Base-by-base conservation (phyloP, 2,888 invertebrate species). In the Trissonchulus sp. region DNA sequence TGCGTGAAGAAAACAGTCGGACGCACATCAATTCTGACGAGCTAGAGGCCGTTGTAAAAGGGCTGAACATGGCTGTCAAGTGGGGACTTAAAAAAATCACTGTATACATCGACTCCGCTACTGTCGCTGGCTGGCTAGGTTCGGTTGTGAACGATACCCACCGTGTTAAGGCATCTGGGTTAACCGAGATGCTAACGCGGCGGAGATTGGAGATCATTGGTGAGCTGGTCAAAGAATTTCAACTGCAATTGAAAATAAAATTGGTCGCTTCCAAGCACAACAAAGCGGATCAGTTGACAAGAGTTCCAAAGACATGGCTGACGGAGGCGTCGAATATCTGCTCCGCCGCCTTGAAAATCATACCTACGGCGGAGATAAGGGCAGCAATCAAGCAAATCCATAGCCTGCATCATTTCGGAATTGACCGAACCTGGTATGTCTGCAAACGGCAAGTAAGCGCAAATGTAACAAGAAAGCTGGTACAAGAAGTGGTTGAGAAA, bases 11-110 rank as follows among this genome's bases (percentile, higher is more conserved):
- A 18, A 60, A 60, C n/a, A 60, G n/a, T n/a, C 18, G 60, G 18
- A n/a, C 60, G 18, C 60, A 60, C n/a, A 60, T 60, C n/a, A 60
- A 60, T n/a, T 23, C 60, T 23, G 60, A 18, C 18, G 60, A 60
- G 60, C 60, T 60, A 60, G 60, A 60, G n/a, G 60, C 60, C 18
- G 60, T 60, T 60, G n/a, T 60, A 23, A 60, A 60, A 60, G 60
- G 60, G 18, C 18, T 60, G 18, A 60, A 60, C n/a, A 23, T 60
- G 60, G 60, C 60, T 60, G n/a, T 60, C 18, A 60, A 60, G 60
- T 60, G 60, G 60, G 60, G 60, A 23, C n/a, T 60, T 60, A 60
- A 60, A 60, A 18, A n/a, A 23, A 18, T 60, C n/a, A n/a, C 18
- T 23, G n/a, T 60, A 60, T 23, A 60, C 18, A 60, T 60, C 18